These are phyloP conservation scores for Pseudotriccus pelzelni DNA, from an alignment of 2,797 vertebrate genomes.

Conservation along the genomic window DNA sequence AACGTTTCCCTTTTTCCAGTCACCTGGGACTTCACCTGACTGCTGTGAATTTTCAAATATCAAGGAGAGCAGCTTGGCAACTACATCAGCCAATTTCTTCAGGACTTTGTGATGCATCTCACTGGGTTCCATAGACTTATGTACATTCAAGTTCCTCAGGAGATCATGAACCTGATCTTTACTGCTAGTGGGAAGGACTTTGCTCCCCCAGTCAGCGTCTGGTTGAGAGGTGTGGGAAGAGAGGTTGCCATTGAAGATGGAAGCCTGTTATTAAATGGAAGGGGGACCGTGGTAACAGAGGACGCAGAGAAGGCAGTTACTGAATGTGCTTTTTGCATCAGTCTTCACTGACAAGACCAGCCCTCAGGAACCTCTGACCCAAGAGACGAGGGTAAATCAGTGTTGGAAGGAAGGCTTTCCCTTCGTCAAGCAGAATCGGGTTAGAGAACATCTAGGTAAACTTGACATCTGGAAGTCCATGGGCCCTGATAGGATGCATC, in stretches of 20 bases:
- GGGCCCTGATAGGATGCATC: fast-evolving
- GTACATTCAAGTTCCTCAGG: not conserved
- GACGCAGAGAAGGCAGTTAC: fast-evolving
- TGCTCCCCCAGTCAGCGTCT: not conserved
- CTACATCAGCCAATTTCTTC: not conserved
- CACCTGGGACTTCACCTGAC: not conserved
- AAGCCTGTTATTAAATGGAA: not conserved
- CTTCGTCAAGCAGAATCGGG: not conserved
- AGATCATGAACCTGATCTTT: not conserved
- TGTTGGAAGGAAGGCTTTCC: not conserved
- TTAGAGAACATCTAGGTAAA: not conserved
- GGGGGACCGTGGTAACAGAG: no score
- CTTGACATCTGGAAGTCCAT: fast-evolving
- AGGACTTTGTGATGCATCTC: not conserved
- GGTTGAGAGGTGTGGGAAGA: not conserved
- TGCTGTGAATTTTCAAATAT: not conserved
- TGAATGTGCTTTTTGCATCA: not conserved
- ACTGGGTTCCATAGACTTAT: not conserved
- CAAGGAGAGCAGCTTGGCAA: not conserved
- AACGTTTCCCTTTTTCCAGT: not conserved
- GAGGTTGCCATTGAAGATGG: not conserved
- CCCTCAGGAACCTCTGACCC: not conserved
- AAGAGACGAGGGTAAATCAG: not conserved
- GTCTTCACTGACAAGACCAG: not conserved
- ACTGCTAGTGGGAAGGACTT: not conserved